Percentiles rank a stretch among this genome's conserved stretches.
Evolutionary conservation across 2,888 invertebrate species (phyloP).

Genomic region (Platycnemis pennipes): DNA sequence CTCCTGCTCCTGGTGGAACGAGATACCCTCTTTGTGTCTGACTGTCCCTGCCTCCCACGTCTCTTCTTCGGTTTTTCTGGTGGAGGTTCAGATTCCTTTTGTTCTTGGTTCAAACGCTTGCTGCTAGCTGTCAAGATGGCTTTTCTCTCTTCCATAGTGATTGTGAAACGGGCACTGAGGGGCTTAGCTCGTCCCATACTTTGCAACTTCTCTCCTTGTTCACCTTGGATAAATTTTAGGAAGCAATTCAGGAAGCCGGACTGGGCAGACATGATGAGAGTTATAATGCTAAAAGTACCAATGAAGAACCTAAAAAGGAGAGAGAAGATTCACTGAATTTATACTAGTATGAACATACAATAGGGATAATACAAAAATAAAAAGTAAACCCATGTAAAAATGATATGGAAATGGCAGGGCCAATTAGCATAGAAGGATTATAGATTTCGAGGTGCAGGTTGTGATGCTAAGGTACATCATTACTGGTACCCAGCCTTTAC

Average conservation of each 20-base stretch:
- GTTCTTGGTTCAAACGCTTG: not conserved
- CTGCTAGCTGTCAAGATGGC: not conserved
- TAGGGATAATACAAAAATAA: too few species aligned
- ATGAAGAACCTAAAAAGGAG: not conserved
- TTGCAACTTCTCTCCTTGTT: conserved; percentile 76
- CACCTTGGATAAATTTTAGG: conserved; percentile 91
- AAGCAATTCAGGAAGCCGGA: conserved; percentile 94
- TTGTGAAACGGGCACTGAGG: not conserved
- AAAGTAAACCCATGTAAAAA: too few species aligned
- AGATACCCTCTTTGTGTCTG: not conserved
- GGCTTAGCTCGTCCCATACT: not conserved
- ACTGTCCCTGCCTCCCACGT: not conserved
- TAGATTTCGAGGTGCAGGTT: too few species aligned
- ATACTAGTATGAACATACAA: too few species aligned
- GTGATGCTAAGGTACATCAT: too few species aligned
- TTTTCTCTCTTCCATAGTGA: not conserved
- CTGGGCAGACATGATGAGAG: conserved; percentile 38
- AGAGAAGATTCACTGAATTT: not conserved
- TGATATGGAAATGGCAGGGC: too few species aligned
- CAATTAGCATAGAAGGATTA: too few species aligned
- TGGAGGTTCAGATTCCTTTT: not conserved
- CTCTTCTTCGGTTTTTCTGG: not conserved
- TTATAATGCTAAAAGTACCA: not conserved
- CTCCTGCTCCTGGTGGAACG: not conserved
- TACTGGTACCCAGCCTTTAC: too few species aligned